Conservation (phyloP, 2,888 invertebrate genomes). For the Therioaphis trifolii region DNA sequence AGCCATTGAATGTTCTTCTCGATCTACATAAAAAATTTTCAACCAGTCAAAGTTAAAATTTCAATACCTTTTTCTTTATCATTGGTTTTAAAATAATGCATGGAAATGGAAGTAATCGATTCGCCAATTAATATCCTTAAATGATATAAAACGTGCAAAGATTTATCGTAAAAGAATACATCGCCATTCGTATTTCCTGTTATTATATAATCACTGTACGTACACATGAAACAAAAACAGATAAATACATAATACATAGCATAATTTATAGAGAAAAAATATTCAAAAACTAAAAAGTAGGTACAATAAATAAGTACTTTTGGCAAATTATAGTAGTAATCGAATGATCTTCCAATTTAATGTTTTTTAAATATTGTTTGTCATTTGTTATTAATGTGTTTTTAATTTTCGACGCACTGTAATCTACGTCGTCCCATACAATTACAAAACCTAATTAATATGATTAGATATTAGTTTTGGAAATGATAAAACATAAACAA, state of each 20-base stretch:
- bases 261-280: not conserved
- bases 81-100: not conserved
- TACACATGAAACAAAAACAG: not conserved
- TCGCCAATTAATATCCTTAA: constrained; percentile 16
- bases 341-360: constrained; percentile 19
- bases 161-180: constrained; percentile 42
- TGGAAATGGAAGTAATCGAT: constrained; percentile 32
- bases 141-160: not conserved
- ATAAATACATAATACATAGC: not conserved
- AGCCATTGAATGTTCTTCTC: too few species aligned
- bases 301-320: constrained; percentile 2
- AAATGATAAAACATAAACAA: too few species aligned
- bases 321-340: constrained; percentile 40
- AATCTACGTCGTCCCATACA: constrained; percentile 44
- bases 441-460: constrained; percentile 10
- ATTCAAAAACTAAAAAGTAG: not conserved
- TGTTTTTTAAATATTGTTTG: constrained; percentile 40
- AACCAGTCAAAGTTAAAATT: too few species aligned
- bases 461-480: too few species aligned
- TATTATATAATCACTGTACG: not conserved
- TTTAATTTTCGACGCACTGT: not conserved
- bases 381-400: constrained; percentile 16
- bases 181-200: constrained; percentile 47
- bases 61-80: not conserved
- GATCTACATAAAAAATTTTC: too few species aligned